These are phyloP conservation scores for Guaruba guarouba DNA, from an alignment of 2,113 vertebrate genomes.

Conservation along the genomic window DNA sequence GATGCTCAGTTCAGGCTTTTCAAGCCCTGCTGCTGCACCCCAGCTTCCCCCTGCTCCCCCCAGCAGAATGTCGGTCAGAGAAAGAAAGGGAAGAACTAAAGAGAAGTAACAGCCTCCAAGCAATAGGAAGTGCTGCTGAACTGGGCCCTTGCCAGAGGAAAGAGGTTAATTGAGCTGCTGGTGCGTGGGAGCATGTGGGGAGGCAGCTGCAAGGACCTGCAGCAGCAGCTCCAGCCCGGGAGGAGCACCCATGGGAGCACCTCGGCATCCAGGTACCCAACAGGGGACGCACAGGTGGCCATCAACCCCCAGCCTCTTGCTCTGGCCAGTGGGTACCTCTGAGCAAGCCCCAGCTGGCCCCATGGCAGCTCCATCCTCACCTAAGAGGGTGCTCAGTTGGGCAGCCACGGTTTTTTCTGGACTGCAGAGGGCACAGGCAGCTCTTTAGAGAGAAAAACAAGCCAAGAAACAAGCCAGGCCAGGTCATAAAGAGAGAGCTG, in stretches of 20 bases:
- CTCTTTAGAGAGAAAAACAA: background rate
- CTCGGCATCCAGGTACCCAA: rapidly evolving
- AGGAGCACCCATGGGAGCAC: background rate
- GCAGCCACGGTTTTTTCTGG: background rate
- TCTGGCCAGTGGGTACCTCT: background rate
- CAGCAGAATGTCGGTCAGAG: background rate
- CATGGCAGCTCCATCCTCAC: rapidly evolving
- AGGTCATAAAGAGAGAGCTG: rapidly evolving
- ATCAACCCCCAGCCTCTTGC: rapidly evolving
- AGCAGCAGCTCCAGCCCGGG: rapidly evolving
- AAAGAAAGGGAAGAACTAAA: background rate
- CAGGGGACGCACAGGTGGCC: rapidly evolving
- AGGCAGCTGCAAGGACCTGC: background rate
- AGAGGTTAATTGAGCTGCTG: constrained; percentile 32
- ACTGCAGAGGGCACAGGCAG: background rate
- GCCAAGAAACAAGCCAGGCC: background rate
- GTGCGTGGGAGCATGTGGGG: background rate
- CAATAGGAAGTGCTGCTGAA: background rate
- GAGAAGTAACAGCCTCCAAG: rapidly evolving
- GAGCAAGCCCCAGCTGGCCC: background rate
- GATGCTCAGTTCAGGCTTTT: rapidly evolving
- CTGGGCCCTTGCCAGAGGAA: constrained; percentile 20
- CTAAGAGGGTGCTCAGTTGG: rapidly evolving
- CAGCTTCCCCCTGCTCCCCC: background rate
- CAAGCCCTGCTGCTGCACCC: background rate